These are phyloP conservation scores for Jaculus jaculus DNA, from an alignment of 2,113 vertebrate genomes.

Conservation along the genomic window DNA sequence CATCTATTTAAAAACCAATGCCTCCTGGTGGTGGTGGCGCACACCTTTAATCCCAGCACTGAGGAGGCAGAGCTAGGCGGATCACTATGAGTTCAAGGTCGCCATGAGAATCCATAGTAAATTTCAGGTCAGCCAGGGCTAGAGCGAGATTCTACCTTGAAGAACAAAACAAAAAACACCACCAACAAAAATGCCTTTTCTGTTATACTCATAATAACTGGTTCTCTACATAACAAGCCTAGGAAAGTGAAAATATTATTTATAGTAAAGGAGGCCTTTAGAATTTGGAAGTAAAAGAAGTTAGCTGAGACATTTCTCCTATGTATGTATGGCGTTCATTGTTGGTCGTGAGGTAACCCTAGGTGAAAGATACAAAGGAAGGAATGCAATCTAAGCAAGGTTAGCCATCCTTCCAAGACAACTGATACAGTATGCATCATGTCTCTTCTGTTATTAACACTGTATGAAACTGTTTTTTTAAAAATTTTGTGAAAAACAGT, in stretches of 20 bases:
- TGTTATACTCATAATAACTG: too few species aligned
- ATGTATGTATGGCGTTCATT: slow-evolving; percentile 86
- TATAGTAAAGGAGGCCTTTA: not conserved
- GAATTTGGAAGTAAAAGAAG: not conserved
- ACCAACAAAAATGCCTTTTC: too few species aligned
- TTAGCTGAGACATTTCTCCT: slow-evolving; percentile 90
- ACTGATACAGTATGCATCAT: not conserved
- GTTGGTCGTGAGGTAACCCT: slow-evolving; percentile 91
- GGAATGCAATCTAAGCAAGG: not conserved
- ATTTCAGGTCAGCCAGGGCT: too few species aligned
- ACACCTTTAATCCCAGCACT: too few species aligned
- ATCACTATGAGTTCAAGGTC: too few species aligned
- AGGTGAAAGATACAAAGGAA: slow-evolving; percentile 6
- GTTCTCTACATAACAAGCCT: not conserved
- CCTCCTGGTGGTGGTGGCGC: too few species aligned
- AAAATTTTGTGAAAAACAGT: not conserved
- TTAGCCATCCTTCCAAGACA: not conserved
- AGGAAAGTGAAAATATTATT: slow-evolving; percentile 13
- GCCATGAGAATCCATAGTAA: too few species aligned
- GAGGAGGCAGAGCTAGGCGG: too few species aligned
- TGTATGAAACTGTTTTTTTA: slow-evolving; percentile 36
- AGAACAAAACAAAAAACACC: too few species aligned
- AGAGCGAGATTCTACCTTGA: too few species aligned
- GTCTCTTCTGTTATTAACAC: not conserved
- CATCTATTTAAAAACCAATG: too few species aligned